These are phyloP conservation scores for Pelobates fuscus DNA, from an alignment of 2,113 vertebrate genomes.

Conservation along the genomic window DNA sequence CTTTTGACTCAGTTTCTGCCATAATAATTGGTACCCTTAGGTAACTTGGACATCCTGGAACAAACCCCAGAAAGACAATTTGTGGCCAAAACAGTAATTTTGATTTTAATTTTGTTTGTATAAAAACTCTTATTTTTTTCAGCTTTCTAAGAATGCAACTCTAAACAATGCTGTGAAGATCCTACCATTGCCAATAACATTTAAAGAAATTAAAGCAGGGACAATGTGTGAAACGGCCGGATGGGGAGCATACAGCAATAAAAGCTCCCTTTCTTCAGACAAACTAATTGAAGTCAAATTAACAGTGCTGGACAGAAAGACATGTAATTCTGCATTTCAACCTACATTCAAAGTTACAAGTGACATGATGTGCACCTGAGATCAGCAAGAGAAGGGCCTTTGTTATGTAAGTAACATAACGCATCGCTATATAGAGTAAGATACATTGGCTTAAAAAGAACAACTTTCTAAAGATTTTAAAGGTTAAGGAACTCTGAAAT, in stretches of 20 bases:
- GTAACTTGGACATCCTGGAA: no score
- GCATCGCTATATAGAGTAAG: no score
- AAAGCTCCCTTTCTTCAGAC: accelerated
- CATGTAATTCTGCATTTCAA: constrained; percentile 59
- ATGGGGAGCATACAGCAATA: constrained; percentile 20
- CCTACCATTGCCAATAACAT: constrained; percentile 54
- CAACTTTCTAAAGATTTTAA: no score
- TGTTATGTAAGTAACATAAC: constrained; percentile 61
- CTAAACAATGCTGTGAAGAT: constrained; percentile 51
- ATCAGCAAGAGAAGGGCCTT: constrained; percentile 54
- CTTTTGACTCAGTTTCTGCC: no score
- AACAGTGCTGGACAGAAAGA: constrained; percentile 60
- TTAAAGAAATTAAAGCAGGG: constrained; percentile 52
- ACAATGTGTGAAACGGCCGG: constrained; percentile 65
- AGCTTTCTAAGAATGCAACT: constrained; percentile 60
- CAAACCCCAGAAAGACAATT: no score
- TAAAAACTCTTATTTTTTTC: background rate
- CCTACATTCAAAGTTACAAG: constrained; percentile 55
- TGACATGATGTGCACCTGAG: constrained; percentile 70
- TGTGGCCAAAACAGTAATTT: no score
- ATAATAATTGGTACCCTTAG: no score
- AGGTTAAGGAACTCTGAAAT: no score
- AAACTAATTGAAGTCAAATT: constrained; percentile 67
- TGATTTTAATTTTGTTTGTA: no score
- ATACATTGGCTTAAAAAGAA: no score